Conservation (phyloP, 2,113 vertebrate genomes). For the Cromileptes altivelis region DNA sequence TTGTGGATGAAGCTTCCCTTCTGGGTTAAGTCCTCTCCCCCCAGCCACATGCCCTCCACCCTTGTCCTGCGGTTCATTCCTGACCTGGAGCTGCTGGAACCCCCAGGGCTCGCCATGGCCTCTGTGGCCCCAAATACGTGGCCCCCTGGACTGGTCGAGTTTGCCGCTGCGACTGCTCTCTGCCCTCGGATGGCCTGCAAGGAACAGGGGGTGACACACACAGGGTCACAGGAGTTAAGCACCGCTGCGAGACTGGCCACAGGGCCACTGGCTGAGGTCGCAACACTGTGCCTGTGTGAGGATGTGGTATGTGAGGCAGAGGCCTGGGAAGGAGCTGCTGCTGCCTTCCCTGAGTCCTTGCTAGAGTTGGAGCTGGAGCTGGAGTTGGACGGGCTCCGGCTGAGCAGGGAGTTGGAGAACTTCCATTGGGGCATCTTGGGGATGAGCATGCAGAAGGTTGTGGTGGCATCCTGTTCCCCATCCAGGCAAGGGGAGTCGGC, state of each 20-base stretch:
- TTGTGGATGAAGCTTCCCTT: constrained; percentile 96
- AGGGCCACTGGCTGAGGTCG: constrained; percentile 69
- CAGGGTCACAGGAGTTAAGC: constrained; percentile 91
- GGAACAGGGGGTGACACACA: constrained; percentile 91
- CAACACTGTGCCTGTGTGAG: constrained; percentile 58
- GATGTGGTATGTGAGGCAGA: constrained; percentile 59
- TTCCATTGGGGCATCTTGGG: constrained; percentile 96
- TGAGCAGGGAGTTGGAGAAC: constrained; percentile 91
- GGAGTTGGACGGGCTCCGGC: constrained; percentile 89
- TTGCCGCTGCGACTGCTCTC: constrained; percentile 60
- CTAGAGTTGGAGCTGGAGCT: constrained; percentile 85
- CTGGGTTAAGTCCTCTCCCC: constrained; percentile 90
- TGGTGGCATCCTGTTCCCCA: constrained; percentile 89
- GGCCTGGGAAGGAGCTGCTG: constrained; percentile 59
- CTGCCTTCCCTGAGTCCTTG: constrained; percentile 84
- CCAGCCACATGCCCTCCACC: constrained; percentile 83
- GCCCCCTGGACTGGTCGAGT: constrained; percentile 60
- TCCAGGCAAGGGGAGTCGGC: constrained; percentile 86
- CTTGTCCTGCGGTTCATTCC: constrained; percentile 86
- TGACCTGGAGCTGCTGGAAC: constrained; percentile 71
- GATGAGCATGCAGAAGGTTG: constrained; percentile 95
- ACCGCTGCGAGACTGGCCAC: constrained; percentile 89
- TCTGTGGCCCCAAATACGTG: constrained; percentile 73
- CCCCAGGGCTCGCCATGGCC: constrained; percentile 70
- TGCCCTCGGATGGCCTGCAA: constrained; percentile 87